phyloP scores from a whole-genome alignment of 2,888 invertebrate species.

The Orthonevra nobilis region DNA sequence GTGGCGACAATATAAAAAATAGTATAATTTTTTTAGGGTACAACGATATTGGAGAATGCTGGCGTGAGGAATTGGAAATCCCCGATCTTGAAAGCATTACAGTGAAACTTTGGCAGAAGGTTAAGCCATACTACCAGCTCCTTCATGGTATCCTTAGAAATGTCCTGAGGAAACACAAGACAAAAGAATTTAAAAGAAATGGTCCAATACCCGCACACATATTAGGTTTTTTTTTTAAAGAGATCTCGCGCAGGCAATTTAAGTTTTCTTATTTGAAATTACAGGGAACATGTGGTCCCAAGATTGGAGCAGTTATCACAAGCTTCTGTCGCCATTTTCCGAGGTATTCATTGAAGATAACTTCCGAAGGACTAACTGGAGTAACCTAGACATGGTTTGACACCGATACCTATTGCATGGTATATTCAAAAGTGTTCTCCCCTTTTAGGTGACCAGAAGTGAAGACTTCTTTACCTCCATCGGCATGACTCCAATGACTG shows the following conservation, averaged over 20 bases:
- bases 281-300: slow-evolving; percentile 87
- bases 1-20: no score
- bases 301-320: slow-evolving; percentile 84
- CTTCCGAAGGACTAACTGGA: slow-evolving; percentile 82
- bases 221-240: no score
- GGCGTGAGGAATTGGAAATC: slow-evolving; percentile 85
- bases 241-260: no score
- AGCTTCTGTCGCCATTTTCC: slow-evolving; percentile 81
- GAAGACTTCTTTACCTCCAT: slow-evolving; percentile 86
- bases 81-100: slow-evolving; percentile 82
- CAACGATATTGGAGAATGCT: slow-evolving; percentile 83
- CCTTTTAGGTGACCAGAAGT: slow-evolving; percentile 79
- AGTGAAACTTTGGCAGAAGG: slow-evolving; percentile 81
- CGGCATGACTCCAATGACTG: slow-evolving; percentile 83
- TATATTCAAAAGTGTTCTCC: not conserved
- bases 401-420: not conserved
- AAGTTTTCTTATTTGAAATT: no score
- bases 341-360: slow-evolving; percentile 81
- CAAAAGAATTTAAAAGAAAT: slow-evolving; percentile 82
- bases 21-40: slow-evolving; percentile 85
- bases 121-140: slow-evolving; percentile 85
- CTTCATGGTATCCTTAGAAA: slow-evolving; percentile 87
- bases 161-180: slow-evolving; percentile 81
- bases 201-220: slow-evolving; percentile 87
- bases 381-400: slow-evolving; percentile 82